These are phyloP conservation scores for Calyptomena viridis DNA, from an alignment of 2,113 vertebrate species.

Conservation along the genomic window DNA sequence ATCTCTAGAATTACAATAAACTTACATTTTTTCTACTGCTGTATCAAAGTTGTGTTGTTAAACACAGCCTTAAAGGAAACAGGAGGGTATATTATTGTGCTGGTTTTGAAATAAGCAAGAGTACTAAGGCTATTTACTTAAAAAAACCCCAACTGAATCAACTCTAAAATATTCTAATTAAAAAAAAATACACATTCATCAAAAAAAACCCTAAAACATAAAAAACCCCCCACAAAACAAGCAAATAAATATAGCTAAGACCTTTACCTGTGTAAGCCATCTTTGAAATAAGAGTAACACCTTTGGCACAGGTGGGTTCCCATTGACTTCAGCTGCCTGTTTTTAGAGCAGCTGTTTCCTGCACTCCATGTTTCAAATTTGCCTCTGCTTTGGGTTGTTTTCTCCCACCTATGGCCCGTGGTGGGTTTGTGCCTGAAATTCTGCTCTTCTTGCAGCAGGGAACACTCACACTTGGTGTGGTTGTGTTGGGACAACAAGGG, in stretches of 20 bases:
- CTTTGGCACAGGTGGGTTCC: background rate
- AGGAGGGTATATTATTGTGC: background rate
- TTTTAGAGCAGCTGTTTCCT: background rate
- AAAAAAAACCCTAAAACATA: accelerated
- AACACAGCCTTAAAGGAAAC: background rate
- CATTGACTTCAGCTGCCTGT: background rate
- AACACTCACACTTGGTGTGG: accelerated
- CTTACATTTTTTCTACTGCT: background rate
- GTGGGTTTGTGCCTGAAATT: background rate
- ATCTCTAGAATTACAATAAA: background rate
- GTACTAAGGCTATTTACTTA: accelerated
- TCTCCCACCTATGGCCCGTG: accelerated
- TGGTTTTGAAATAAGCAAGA: background rate
- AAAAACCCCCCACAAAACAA: accelerated
- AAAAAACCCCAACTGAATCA: background rate
- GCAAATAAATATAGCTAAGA: accelerated
- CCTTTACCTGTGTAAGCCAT: accelerated
- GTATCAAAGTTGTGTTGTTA: background rate
- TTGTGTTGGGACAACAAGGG: too few species aligned
- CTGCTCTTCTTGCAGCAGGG: background rate
- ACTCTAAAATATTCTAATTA: background rate
- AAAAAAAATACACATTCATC: accelerated
- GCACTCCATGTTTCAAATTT: accelerated
- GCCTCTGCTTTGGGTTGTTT: background rate
- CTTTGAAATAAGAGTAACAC: accelerated